Evolutionary conservation across 2,888 invertebrate species (phyloP), one percentile per base, ranked within the genome.

Genomic region (Hypomecis atomaria): DNA sequence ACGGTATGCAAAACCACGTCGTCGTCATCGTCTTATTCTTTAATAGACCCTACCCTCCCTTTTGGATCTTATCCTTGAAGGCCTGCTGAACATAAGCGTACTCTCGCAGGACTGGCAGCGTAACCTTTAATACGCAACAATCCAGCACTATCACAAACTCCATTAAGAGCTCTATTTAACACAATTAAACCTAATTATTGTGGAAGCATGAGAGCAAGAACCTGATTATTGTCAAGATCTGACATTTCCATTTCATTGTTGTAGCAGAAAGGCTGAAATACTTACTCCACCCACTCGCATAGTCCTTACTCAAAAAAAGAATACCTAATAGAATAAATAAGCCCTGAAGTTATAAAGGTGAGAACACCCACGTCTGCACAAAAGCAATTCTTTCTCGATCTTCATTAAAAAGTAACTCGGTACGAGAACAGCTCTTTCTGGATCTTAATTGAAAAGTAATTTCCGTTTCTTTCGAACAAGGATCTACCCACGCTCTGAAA

Each of bases 241-340:
- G 45, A 45, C 13, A 13, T 23, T 45, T 45, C 23, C 45, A 23
- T 45, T 45, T 45, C 45, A 45, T 45, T 45, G 13, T 23, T 11
- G 38, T 1, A 38, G 13, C 4, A 5, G 23, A 23, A 45, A 45
- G 6, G 36, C n/a, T 48, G 48, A n/a, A 48, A 48, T n/a, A 38
- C 38, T 23, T n/a, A 38, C 38, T 40, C 36, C 49, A 7, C 49
- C 49, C 37, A 36, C 49, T n/a, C 37, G 13, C 38, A 7, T 6
- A 11, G 36, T 13, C 11, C 38, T 52, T 47, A 4, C 11, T 11
- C 52, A 38, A 7, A 52, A 47, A 44, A 23, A 23, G 23, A 23
- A 23, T 23, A 23, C 23, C 1, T 23, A 23, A 23, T 23, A 23
- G 23, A 23, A 23, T 23, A 23, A 23, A 23, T 23, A 10, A 40